Evolutionary conservation across 2,888 invertebrate species (phyloP).

Genomic region (Esperia sulphurella): DNA sequence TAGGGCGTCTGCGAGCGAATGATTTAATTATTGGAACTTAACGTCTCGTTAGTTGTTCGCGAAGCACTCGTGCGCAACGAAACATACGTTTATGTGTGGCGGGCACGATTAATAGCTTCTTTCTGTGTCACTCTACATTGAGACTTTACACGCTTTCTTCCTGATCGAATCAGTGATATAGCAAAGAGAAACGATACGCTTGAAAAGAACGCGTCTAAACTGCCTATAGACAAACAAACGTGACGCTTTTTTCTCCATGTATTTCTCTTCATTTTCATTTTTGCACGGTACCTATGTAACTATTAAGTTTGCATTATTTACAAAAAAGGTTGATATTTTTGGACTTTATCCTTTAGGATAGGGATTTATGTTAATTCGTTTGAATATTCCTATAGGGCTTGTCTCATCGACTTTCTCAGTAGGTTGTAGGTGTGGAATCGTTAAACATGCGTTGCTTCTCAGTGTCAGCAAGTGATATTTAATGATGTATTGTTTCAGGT

Average conservation of each 20-base stretch:
- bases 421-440: constrained; percentile 42
- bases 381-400: not conserved
- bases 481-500: constrained; percentile 78
- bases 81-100: constrained; percentile 8
- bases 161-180: not conserved
- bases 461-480: constrained; percentile 63
- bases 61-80: constrained; percentile 14
- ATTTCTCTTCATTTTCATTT: too few species aligned
- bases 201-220: not conserved
- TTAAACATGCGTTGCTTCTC: constrained; percentile 41
- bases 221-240: too few species aligned
- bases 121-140: constrained; percentile 5
- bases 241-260: too few species aligned
- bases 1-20: constrained; percentile 30
- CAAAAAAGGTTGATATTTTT: too few species aligned
- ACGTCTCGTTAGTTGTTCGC: constrained; percentile 25
- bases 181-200: not conserved
- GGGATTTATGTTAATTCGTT: not conserved
- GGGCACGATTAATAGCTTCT: constrained; percentile 13
- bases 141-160: not conserved
- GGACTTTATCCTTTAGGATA: not conserved
- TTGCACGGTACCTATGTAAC: too few species aligned
- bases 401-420: constrained; percentile 11
- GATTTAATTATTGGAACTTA: constrained; percentile 49
- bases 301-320: too few species aligned